phyloP scores from a whole-genome alignment of 2,797 vertebrate genomes.

The Smutsia gigantea region DNA sequence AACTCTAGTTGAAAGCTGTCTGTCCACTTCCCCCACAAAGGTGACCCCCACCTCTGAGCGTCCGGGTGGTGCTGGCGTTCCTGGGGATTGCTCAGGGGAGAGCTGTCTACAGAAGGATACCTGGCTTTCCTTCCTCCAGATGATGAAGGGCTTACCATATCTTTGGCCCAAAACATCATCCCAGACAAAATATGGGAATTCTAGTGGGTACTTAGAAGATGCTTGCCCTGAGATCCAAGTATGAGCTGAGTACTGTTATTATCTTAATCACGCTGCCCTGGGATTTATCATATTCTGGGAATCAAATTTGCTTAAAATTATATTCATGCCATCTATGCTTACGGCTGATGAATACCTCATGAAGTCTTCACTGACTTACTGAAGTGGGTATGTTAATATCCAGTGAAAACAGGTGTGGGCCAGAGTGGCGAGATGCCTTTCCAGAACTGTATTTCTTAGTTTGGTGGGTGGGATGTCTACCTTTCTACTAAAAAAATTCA shows the following conservation, averaged over 20 bases:
- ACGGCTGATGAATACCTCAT: slow-evolving; percentile 73
- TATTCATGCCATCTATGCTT: neutral
- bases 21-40: neutral
- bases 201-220: neutral
- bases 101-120: neutral
- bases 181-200: neutral
- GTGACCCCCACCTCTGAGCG: neutral
- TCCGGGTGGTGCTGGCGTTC: neutral
- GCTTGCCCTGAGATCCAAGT: neutral
- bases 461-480: slow-evolving; percentile 8
- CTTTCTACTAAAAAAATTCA: slow-evolving; percentile 40
- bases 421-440: slow-evolving; percentile 68
- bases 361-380: slow-evolving; percentile 56
- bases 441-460: slow-evolving; percentile 65
- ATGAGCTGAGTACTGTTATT: neutral
- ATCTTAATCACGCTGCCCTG: slow-evolving; percentile 37
- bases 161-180: neutral
- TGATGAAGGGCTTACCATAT: neutral
- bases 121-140: neutral
- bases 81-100: neutral
- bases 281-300: neutral
- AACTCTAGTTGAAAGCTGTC: neutral
- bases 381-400: slow-evolving; percentile 41
- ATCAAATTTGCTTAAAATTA: slow-evolving; percentile 58
- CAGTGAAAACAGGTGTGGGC: slow-evolving; percentile 65